Percentiles rank a stretch among this genome's conserved stretches.
phyloP scores from a whole-genome alignment of 2,888 invertebrate species.

The Troides helena region DNA sequence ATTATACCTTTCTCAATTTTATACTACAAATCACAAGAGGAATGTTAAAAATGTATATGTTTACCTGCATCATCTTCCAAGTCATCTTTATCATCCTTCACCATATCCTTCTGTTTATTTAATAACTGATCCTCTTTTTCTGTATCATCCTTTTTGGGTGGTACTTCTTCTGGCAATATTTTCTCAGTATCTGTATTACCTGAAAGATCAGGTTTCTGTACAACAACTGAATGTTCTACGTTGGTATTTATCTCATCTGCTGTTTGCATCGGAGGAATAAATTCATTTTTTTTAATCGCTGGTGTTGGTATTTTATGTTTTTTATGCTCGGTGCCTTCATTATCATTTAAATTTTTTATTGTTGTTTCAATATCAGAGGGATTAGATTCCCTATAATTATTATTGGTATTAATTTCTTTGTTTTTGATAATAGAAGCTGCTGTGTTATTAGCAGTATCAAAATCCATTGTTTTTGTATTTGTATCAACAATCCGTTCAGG shows the following conservation, averaged over 20 bases:
- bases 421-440: constrained; percentile 13
- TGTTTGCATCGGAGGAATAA: not conserved
- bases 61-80: constrained; percentile 33
- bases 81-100: constrained; percentile 38
- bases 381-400: constrained; percentile 12
- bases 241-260: not conserved
- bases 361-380: constrained; percentile 10
- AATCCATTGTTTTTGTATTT: constrained; percentile 13
- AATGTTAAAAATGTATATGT: not conserved
- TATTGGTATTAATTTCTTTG: constrained; percentile 1
- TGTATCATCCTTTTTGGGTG: constrained; percentile 33
- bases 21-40: too few species aligned
- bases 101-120: constrained; percentile 26
- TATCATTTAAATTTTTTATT: constrained; percentile 3
- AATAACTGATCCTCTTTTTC: constrained; percentile 31
- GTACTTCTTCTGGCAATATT: constrained; percentile 30
- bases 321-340: not conserved
- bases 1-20: too few species aligned
- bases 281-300: constrained; percentile 8
- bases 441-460: constrained; percentile 15
- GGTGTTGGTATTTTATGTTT: constrained; percentile 1
- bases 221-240: constrained; percentile 1
- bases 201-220: constrained; percentile 21
- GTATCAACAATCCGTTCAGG: constrained; percentile 3
- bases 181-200: constrained; percentile 29